Evolutionary conservation across 2,113 vertebrate genomes (phyloP), one percentile per base, ranked within the genome.

Genomic region (Hippocampus barbouri): DNA sequence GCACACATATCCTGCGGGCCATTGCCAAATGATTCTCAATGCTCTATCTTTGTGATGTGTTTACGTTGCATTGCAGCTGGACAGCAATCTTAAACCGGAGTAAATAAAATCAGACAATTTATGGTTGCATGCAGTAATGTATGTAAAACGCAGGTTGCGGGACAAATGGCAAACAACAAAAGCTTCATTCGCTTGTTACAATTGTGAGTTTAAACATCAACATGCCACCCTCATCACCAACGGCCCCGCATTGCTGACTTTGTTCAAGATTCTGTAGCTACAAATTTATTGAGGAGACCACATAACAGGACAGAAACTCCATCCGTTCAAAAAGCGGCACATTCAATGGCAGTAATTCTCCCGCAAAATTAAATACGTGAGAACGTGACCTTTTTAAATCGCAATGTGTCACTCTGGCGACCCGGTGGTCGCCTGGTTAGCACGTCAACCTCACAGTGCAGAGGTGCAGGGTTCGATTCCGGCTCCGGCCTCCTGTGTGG

Each of bases 221-320:
- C 23, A 66, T 20, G 34, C 5, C 41, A 25, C 41, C 7, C 27
- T 30, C 14, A 20, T 11, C 27, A 77, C 70, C 40, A 57, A 20
- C 21, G 21, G 9, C 53, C 53, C 60, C 62, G 57, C 16, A 20
- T 38, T 21, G 59, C 25, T 65, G 6, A 6, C 53, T 76, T 74
- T 77, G 66, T 72, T 78, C 30, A 4, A 41, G 53, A 49, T 49
- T 73, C 59, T 73, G 74, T 59, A 69, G 69, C 72, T 59, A 47
- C 15, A 79, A 49, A 56, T 79, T 82, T 86, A 75, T 75, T 79
- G 76, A 69, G 3, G 2, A 66, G 74, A 77, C 78, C 74, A 79
- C 74, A 74, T 66, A 81, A 77, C 59, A 68, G 47, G 47, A 79
- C 65, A 76, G 70, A 60, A 71, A 62, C 69, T 64, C 51, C 11